Percentiles rank a stretch among this genome's conserved stretches.
Conservation (phyloP, 2,888 invertebrate species). For the Seladonia tumulorum region DNA sequence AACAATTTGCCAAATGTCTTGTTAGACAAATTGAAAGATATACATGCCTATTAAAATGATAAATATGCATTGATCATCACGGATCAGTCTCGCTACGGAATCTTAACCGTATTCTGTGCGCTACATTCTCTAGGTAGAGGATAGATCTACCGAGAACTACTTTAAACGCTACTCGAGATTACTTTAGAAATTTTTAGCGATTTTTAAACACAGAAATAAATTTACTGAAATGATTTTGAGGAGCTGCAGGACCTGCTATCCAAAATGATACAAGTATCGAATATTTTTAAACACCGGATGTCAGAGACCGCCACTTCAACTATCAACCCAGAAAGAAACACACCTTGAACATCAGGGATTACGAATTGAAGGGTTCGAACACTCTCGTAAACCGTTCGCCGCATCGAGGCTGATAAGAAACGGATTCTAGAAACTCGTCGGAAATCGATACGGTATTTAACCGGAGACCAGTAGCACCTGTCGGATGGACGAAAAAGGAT, state of each 20-base stretch:
- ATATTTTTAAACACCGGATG: too few species aligned
- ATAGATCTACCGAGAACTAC: not conserved
- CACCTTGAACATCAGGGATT: not conserved
- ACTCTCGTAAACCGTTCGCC: not conserved
- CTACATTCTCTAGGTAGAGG: too few species aligned
- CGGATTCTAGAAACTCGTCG: not conserved
- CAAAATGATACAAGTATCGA: too few species aligned
- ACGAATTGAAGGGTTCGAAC: not conserved
- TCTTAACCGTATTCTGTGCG: too few species aligned
- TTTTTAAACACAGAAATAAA: too few species aligned
- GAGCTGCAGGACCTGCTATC: too few species aligned
- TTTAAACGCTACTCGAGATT: too few species aligned
- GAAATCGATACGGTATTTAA: slow-evolving; percentile 3
- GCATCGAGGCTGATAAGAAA: not conserved
- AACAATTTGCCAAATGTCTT: not conserved
- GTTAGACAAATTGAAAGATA: not conserved
- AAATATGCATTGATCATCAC: not conserved
- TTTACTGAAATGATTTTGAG: too few species aligned
- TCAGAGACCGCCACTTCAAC: not conserved
- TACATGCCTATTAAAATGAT: too few species aligned
- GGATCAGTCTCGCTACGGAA: too few species aligned
- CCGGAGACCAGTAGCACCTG: slow-evolving; percentile 53
- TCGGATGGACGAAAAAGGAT: slow-evolving; percentile 39
- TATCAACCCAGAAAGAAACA: not conserved
- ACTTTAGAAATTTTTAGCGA: too few species aligned